Conservation (phyloP, 2,888 invertebrate genomes). For the Drosophila dives region DNA sequence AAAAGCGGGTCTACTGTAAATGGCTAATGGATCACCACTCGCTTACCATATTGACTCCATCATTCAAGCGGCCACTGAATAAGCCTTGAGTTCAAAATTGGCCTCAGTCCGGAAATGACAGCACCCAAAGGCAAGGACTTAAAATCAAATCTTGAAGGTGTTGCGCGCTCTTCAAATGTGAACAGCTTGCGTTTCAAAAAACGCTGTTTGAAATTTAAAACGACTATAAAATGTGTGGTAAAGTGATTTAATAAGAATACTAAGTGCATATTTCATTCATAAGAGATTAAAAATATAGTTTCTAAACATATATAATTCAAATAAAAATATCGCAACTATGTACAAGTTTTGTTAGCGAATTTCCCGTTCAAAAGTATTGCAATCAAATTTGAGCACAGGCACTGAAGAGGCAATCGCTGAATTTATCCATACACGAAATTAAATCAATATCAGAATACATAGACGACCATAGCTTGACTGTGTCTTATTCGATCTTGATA, state of each 20-base stretch:
- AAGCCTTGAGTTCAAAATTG: slow-evolving; percentile 15
- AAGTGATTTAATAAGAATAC: background rate
- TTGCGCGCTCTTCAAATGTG: background rate
- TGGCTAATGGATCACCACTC: slow-evolving; percentile 42
- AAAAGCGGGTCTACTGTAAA: slow-evolving; percentile 42
- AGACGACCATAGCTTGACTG: background rate
- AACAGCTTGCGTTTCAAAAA: background rate
- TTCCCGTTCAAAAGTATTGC: background rate
- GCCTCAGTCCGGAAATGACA: slow-evolving; percentile 8
- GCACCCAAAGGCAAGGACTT: background rate
- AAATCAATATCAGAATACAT: background rate
- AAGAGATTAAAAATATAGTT: background rate
- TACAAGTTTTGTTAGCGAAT: background rate
- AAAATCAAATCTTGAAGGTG: background rate
- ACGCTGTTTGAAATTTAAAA: background rate
- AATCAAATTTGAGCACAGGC: background rate
- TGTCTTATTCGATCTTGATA: background rate
- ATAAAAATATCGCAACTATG: background rate
- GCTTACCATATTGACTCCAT: slow-evolving; percentile 46
- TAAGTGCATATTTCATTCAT: background rate
- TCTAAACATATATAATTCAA: background rate
- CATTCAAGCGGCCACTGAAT: slow-evolving; percentile 32
- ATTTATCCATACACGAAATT: background rate
- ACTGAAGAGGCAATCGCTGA: no score
- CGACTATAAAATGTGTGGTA: background rate